These are phyloP conservation scores for Motacilla tschutschensis DNA, from an alignment of 2,113 vertebrate genomes.

Conservation along the genomic window DNA sequence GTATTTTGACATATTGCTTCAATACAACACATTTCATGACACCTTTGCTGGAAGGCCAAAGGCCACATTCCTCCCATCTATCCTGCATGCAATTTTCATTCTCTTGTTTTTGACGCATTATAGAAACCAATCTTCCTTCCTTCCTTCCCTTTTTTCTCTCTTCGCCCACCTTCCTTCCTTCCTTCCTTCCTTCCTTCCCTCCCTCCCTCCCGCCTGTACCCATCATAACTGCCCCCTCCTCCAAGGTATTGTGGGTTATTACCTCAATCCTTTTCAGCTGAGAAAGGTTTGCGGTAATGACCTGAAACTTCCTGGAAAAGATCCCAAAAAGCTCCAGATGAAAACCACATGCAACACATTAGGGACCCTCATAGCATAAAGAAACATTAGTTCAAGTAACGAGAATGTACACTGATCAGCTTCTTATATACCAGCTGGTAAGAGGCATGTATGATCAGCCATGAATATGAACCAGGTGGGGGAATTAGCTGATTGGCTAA, in stretches of 20 bases:
- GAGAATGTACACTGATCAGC: not conserved
- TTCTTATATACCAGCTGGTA: conserved; percentile 14
- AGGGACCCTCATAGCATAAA: conserved; percentile 29
- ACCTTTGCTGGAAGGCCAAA: conserved; percentile 7
- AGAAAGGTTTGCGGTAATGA: conserved; percentile 59
- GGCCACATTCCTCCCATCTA: conserved; percentile 28
- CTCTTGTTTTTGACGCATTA: conserved; percentile 14
- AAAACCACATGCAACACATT: conserved; percentile 64
- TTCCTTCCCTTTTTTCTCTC: too few species aligned
- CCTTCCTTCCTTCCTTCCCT: not conserved
- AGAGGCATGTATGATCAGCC: not conserved
- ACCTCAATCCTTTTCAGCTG: conserved; percentile 55
- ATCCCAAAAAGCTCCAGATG: conserved; percentile 53
- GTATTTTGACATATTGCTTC: conserved; percentile 12
- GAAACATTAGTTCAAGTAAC: conserved; percentile 23
- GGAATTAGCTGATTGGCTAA: not conserved
- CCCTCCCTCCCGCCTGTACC: not conserved
- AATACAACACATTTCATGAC: conserved; percentile 17
- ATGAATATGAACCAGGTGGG: not conserved
- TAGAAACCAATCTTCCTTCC: not conserved
- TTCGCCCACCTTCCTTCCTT: not conserved
- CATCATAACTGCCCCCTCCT: not conserved
- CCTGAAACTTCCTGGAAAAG: conserved; percentile 60
- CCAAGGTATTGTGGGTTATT: conserved; percentile 57
- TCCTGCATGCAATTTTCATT: conserved; percentile 27